phyloP scores from a whole-genome alignment of 1,140 invertebrate species.

The Kradibia gibbosae region DNA sequence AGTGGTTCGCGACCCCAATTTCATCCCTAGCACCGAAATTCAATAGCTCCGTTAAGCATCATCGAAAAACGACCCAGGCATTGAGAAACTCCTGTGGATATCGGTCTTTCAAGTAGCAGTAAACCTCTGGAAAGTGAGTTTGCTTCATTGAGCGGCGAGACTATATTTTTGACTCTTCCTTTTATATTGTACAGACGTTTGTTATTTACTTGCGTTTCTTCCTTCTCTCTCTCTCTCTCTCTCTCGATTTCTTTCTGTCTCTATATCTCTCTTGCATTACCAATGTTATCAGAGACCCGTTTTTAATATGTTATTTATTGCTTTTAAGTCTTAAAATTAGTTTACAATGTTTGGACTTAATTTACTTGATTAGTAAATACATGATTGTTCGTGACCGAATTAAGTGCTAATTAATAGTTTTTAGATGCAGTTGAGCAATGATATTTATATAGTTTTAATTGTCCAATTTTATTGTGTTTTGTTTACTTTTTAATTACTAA shows the following conservation, averaged over 20 bases:
- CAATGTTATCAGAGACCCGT: too few species aligned
- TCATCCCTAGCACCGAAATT: conserved; percentile 5
- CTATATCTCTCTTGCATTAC: too few species aligned
- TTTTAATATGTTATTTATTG: too few species aligned
- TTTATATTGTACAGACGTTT: background rate
- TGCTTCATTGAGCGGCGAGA: background rate
- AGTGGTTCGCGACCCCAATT: conserved; percentile 1
- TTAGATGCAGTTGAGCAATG: too few species aligned
- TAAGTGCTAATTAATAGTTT: too few species aligned
- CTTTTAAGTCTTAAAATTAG: too few species aligned
- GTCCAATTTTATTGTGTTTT: too few species aligned
- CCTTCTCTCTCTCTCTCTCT: background rate
- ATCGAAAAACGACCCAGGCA: background rate
- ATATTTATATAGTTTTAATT: too few species aligned
- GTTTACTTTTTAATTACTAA: too few species aligned
- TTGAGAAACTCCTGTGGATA: background rate
- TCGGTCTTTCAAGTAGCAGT: conserved; percentile 20
- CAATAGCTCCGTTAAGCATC: conserved; percentile 19
- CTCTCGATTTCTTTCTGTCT: conserved; percentile 5
- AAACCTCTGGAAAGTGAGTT: conserved; percentile 9
- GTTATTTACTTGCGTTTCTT: conserved; percentile 14
- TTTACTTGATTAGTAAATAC: too few species aligned
- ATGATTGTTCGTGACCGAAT: too few species aligned
- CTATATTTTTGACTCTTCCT: background rate
- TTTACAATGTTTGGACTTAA: too few species aligned